phyloP scores from a whole-genome alignment of 2,888 invertebrate genomes.

The Lampropteryx suffumata region DNA sequence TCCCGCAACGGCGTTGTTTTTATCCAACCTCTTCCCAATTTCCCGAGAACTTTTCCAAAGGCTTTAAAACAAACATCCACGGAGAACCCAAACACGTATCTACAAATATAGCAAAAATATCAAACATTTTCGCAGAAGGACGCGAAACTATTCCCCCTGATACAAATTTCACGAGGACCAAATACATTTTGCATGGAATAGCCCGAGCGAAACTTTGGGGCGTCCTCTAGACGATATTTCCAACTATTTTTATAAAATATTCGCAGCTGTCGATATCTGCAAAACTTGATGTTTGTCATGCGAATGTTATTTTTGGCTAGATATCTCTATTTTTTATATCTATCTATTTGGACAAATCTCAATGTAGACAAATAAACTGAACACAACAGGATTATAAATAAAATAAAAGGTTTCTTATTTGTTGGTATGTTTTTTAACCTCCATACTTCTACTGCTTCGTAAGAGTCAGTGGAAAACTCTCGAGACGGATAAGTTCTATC shows the following conservation, averaged over 20 bases:
- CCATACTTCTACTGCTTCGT: too few relatives aligned
- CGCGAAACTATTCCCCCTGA: conserved; percentile 56
- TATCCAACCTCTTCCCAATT: conserved; percentile 24
- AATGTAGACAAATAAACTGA: too few relatives aligned
- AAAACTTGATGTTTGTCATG: conserved; percentile 14
- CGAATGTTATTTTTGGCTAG: conserved; percentile 3
- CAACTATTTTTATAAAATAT: conserved; percentile 52
- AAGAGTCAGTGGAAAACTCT: too few relatives aligned
- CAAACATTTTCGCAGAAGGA: conserved; percentile 48
- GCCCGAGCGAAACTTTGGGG: conserved; percentile 43
- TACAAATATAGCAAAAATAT: conserved; percentile 54
- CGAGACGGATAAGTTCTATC: too few relatives aligned
- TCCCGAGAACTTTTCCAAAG: conserved; percentile 22
- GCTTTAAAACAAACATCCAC: conserved; percentile 35
- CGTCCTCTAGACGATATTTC: conserved; percentile 48
- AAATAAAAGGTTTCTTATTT: too few relatives aligned
- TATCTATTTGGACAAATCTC: too few relatives aligned
- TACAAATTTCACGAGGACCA: conserved; percentile 59
- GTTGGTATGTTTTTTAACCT: too few relatives aligned
- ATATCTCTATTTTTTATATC: not conserved
- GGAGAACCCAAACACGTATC: conserved; percentile 26
- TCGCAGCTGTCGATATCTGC: conserved; percentile 35
- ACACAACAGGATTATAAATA: too few relatives aligned
- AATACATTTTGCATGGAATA: conserved; percentile 78
- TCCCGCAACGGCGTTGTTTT: conserved; percentile 17